phyloP scores from a whole-genome alignment of 1,140 invertebrate species.

The Ephestia elutella region DNA sequence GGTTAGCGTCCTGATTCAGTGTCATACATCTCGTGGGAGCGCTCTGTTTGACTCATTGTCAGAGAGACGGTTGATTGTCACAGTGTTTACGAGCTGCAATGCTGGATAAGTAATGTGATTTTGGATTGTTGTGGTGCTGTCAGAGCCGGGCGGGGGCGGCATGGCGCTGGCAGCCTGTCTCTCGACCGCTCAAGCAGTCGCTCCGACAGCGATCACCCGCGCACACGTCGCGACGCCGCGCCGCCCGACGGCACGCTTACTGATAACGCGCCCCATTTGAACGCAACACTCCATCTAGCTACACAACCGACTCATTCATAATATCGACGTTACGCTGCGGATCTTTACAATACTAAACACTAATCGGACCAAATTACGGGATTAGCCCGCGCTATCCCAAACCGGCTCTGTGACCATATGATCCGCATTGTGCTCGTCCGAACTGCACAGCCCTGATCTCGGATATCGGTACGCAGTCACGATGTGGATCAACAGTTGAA shows the following conservation, averaged over 20 bases:
- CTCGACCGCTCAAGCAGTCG: conserved; percentile 35
- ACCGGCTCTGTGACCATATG: conserved; percentile 63
- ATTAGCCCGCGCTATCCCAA: conserved; percentile 28
- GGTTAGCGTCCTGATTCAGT: conserved; percentile 30
- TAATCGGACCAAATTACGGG: conserved; percentile 21
- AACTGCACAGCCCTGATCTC: conserved; percentile 44
- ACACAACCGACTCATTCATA: conserved; percentile 40
- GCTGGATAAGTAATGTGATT: conserved; percentile 63
- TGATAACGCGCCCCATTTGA: conserved; percentile 64
- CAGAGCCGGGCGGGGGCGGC: conserved; percentile 34
- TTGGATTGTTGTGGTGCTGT: conserved; percentile 36
- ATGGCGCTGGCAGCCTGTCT: conserved; percentile 20
- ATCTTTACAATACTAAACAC: conserved; percentile 23
- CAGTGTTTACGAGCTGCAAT: conserved; percentile 32
- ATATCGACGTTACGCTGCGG: conserved; percentile 18
- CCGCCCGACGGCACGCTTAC: conserved; percentile 22
- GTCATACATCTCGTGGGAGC: conserved; percentile 57
- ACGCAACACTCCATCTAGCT: conserved; percentile 36
- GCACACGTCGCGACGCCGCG: conserved; percentile 37
- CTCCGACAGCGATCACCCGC: conserved; percentile 40
- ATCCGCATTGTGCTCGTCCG: conserved; percentile 41
- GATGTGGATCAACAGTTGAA: conserved; percentile 50
- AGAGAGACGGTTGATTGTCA: conserved; percentile 34
- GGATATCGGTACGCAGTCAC: conserved; percentile 46
- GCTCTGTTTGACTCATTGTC: conserved; percentile 30